These are phyloP conservation scores for Cerastoderma edule DNA, from an alignment of 2,888 invertebrate species.

Conservation along the genomic window DNA sequence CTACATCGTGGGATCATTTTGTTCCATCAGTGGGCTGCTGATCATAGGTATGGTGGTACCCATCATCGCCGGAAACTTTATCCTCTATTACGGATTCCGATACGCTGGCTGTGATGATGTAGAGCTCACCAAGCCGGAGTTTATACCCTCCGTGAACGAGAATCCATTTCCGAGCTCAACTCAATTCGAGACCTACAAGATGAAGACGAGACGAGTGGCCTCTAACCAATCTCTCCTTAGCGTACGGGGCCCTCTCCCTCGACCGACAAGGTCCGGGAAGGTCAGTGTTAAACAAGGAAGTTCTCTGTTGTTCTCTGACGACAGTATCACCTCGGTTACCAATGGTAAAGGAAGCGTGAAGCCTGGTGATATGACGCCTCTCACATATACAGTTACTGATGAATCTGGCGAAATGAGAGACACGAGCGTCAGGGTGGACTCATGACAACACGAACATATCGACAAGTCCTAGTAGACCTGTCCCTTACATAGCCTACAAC, in stretches of 20 bases:
- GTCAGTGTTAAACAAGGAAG: conserved; percentile 2
- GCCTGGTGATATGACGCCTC: conserved; percentile 8
- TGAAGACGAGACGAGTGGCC: not conserved
- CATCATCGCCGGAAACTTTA: conserved; percentile 80
- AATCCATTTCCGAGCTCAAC: conserved; percentile 41
- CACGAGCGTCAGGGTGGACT: too few relatives aligned
- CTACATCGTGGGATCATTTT: conserved; percentile 72
- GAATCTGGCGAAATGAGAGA: too few relatives aligned
- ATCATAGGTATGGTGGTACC: conserved; percentile 80
- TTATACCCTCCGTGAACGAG: conserved; percentile 47
- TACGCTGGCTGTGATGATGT: conserved; percentile 54
- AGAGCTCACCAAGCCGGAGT: conserved; percentile 50
- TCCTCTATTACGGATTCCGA: conserved; percentile 75
- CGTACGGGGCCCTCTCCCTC: not conserved
- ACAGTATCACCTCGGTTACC: conserved; percentile 1
- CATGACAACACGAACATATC: too few relatives aligned
- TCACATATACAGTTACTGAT: too few relatives aligned
- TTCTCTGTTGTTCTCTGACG: not conserved
- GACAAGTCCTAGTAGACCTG: too few relatives aligned
- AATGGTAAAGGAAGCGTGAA: not conserved
- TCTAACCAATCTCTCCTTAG: not conserved
- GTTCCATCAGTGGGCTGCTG: conserved; percentile 78
- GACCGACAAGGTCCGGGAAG: not conserved
- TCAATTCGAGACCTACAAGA: conserved; percentile 12
- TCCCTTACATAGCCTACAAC: too few relatives aligned